phyloP scores from a whole-genome alignment of 1,140 invertebrate genomes.

The Acyrthosiphon pisum region DNA sequence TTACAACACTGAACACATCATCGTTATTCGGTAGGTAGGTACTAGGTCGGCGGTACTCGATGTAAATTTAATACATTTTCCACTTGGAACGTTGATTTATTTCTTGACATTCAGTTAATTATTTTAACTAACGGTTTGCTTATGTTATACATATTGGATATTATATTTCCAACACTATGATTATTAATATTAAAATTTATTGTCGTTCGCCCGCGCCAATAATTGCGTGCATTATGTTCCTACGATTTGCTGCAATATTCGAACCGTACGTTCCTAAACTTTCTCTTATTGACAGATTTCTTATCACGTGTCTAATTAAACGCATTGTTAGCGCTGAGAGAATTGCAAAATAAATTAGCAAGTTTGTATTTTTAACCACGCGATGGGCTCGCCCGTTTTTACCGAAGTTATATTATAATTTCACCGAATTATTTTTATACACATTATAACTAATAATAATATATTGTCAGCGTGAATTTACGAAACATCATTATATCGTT shows the following conservation, averaged over 20 bases:
- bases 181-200: background rate
- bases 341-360: background rate
- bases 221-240: background rate
- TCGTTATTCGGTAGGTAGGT: background rate
- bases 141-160: background rate
- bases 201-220: background rate
- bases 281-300: background rate
- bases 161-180: background rate
- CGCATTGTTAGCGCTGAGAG: background rate
- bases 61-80: background rate
- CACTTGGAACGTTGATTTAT: background rate
- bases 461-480: background rate
- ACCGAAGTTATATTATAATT: background rate
- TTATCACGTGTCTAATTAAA: background rate
- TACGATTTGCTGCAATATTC: background rate
- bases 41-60: background rate
- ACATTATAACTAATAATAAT: background rate
- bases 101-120: background rate
- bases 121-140: background rate
- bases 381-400: background rate
- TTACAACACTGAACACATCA: background rate
- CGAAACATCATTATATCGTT: background rate
- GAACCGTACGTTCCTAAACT: background rate
- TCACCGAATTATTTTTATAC: background rate
- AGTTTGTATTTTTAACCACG: background rate